phyloP scores from a whole-genome alignment of 2,888 invertebrate species.

The Perdita meconis region DNA sequence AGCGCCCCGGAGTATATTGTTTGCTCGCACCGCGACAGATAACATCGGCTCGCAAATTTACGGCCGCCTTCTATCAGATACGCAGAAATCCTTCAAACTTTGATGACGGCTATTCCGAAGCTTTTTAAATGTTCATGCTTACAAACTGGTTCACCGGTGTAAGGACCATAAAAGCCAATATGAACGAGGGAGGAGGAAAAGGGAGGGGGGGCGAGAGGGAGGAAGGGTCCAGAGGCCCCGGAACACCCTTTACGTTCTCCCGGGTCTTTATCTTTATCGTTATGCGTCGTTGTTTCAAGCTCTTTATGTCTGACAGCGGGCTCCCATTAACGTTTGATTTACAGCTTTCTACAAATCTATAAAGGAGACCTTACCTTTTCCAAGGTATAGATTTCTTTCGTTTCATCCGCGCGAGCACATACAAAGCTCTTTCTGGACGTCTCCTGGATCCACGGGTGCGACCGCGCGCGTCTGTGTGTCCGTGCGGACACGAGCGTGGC shows the following conservation, averaged over 20 bases:
- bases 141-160: constrained; percentile 69
- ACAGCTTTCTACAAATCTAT: constrained; percentile 84
- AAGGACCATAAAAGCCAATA: constrained; percentile 67
- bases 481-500: not conserved
- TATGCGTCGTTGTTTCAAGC: constrained; percentile 83
- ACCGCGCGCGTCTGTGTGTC: not conserved
- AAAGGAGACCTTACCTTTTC: constrained; percentile 77
- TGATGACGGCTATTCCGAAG: constrained; percentile 59
- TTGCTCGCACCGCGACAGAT: constrained; percentile 33
- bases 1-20: constrained; percentile 26
- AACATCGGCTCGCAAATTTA: constrained; percentile 54
- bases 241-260: constrained; percentile 70
- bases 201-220: not conserved
- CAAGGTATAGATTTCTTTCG: constrained; percentile 69
- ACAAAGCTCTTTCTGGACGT: constrained; percentile 13
- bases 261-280: constrained; percentile 82
- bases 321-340: constrained; percentile 84
- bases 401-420: constrained; percentile 23
- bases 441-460: not conserved
- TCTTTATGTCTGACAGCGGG: constrained; percentile 82
- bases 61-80: constrained; percentile 55
- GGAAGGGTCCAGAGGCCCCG: constrained; percentile 28
- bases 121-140: constrained; percentile 62
- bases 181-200: constrained; percentile 1
- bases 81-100: constrained; percentile 63